Evolutionary conservation across 2,797 vertebrate genomes (phyloP).

Genomic region (Coregonus ussuriensis): DNA sequence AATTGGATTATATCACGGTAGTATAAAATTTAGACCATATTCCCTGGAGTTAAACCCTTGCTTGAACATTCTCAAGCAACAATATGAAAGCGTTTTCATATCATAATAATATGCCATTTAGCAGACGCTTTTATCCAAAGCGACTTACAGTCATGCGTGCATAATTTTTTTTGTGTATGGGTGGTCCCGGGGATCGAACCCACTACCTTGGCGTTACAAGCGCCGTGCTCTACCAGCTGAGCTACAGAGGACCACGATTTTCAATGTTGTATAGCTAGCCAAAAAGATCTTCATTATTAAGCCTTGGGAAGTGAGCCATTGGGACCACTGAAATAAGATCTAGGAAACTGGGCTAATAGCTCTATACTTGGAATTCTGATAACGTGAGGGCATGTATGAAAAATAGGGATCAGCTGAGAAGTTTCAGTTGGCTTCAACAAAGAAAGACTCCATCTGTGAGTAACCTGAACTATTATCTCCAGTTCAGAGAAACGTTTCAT

Average conservation of each 20-base stretch:
- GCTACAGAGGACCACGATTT: too few relatives aligned
- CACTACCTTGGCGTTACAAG: too few relatives aligned
- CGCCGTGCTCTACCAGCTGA: too few relatives aligned
- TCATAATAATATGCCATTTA: too few relatives aligned
- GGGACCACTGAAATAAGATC: conserved; percentile 20
- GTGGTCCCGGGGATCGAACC: too few relatives aligned
- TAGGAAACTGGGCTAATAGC: not conserved
- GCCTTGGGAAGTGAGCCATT: conserved; percentile 7
- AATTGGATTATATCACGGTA: too few relatives aligned
- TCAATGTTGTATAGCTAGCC: not conserved
- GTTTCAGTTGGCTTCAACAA: not conserved
- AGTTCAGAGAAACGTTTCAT: not conserved
- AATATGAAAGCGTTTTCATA: not conserved
- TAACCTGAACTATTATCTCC: not conserved
- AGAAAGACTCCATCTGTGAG: not conserved
- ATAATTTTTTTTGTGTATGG: too few relatives aligned
- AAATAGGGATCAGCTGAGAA: not conserved
- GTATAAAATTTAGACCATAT: too few relatives aligned
- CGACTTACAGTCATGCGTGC: too few relatives aligned
- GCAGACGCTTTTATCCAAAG: too few relatives aligned
- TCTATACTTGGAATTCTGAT: not conserved
- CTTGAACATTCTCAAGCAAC: not conserved
- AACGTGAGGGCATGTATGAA: not conserved
- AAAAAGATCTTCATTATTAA: not conserved
- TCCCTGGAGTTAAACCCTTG: not conserved